These are phyloP conservation scores for Belgica antarctica DNA, from an alignment of 2,888 invertebrate species.

Conservation along the genomic window DNA sequence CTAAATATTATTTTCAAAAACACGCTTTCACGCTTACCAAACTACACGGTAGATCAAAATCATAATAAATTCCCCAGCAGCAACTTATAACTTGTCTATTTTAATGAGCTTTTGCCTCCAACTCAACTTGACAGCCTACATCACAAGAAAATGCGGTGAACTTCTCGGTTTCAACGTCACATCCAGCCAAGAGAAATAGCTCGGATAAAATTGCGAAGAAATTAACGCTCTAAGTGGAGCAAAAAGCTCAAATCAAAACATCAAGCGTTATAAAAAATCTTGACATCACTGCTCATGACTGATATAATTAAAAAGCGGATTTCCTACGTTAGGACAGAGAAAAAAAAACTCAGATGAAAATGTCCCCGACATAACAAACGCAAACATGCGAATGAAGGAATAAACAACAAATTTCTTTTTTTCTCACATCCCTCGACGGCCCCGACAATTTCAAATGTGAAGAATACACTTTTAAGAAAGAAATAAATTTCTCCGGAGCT, in stretches of 20 bases:
- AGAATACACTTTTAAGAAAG: conserved; percentile 12
- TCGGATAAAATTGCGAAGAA: neutral
- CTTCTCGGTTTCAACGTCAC: neutral
- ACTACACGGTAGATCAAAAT: too few relatives aligned
- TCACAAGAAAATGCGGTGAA: too few relatives aligned
- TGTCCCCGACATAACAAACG: conserved; percentile 8
- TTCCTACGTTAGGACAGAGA: conserved; percentile 13
- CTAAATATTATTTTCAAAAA: too few relatives aligned
- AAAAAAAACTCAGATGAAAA: neutral
- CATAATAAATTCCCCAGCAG: too few relatives aligned
- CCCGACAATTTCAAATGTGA: neutral
- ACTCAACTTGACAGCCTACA: too few relatives aligned
- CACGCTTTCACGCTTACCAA: too few relatives aligned
- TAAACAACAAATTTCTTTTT: conserved; percentile 16
- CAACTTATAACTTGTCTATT: too few relatives aligned
- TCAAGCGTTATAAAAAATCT: too few relatives aligned
- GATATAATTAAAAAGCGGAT: conserved; percentile 37
- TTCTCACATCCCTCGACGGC: neutral
- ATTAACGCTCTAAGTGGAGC: neutral
- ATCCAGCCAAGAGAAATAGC: too few relatives aligned
- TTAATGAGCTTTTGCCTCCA: too few relatives aligned
- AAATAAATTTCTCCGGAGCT: conserved; percentile 14
- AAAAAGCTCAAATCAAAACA: conserved; percentile 21
- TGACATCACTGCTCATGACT: neutral
- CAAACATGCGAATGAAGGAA: conserved; percentile 3